Evolutionary conservation across 2,888 invertebrate species (phyloP).

Genomic region (Chloroclysta siterata): DNA sequence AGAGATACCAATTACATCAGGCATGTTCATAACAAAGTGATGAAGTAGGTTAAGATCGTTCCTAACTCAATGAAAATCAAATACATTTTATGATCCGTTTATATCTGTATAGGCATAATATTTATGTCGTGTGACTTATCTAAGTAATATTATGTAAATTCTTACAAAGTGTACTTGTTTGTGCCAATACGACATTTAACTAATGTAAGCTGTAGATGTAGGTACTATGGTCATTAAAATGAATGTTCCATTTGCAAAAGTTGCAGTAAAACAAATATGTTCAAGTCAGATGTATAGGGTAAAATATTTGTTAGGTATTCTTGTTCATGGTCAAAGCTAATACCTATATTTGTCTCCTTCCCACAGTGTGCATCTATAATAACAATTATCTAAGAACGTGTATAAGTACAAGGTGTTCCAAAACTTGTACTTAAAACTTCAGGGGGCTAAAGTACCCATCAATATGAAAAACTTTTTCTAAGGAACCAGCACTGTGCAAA

Average conservation of each 20-base stretch:
- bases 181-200: background rate
- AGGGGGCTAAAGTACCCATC: too few relatives aligned
- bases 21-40: background rate
- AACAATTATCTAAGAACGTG: background rate
- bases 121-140: background rate
- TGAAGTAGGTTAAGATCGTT: conserved; percentile 11
- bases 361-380: conserved; percentile 57
- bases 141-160: background rate
- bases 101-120: conserved; percentile 2
- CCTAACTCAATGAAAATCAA: conserved; percentile 18
- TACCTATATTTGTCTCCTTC: conserved; percentile 44
- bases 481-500: too few relatives aligned
- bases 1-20: background rate
- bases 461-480: too few relatives aligned
- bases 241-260: background rate
- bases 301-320: conserved; percentile 21
- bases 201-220: background rate
- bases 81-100: conserved; percentile 17
- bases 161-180: conserved; percentile 1
- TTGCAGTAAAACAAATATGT: background rate
- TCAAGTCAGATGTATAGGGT: background rate
- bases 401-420: too few relatives aligned
- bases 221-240: background rate
- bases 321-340: conserved; percentile 62
- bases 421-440: too few relatives aligned